phyloP scores from a whole-genome alignment of 2,113 vertebrate species.

The Eira barbara region DNA sequence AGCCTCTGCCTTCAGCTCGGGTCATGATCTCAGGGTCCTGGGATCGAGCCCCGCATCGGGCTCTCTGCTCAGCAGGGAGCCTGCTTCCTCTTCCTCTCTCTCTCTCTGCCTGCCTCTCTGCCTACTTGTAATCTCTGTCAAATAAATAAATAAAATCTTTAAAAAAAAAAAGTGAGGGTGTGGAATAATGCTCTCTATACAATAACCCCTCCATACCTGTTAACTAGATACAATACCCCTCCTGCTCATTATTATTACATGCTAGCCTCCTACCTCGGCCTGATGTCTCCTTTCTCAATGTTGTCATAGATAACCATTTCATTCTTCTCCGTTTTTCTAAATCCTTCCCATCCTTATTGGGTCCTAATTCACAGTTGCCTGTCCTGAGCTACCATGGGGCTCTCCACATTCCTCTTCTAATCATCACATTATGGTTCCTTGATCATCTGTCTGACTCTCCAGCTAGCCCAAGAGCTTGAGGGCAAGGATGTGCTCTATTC shows the following conservation, averaged over 20 bases:
- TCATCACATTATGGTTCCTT: too few relatives aligned
- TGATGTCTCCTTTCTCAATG: background rate
- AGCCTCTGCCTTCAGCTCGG: too few relatives aligned
- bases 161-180: background rate
- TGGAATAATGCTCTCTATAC: background rate
- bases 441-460: background rate
- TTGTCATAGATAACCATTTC: background rate
- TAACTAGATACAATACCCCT: background rate
- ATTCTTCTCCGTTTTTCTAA: background rate
- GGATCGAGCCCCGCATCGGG: too few relatives aligned
- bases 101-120: too few relatives aligned
- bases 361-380: background rate
- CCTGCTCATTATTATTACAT: background rate
- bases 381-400: rapidly evolving
- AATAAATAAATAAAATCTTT: too few relatives aligned
- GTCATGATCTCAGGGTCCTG: too few relatives aligned
- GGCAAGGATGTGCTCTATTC: background rate
- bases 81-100: too few relatives aligned
- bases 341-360: background rate
- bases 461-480: background rate
- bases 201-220: background rate
- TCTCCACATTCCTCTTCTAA: background rate
- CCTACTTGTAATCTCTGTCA: too few relatives aligned
- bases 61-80: too few relatives aligned
- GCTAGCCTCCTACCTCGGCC: background rate